phyloP scores from a whole-genome alignment of 2,797 vertebrate species.

The Falco rusticolus region DNA sequence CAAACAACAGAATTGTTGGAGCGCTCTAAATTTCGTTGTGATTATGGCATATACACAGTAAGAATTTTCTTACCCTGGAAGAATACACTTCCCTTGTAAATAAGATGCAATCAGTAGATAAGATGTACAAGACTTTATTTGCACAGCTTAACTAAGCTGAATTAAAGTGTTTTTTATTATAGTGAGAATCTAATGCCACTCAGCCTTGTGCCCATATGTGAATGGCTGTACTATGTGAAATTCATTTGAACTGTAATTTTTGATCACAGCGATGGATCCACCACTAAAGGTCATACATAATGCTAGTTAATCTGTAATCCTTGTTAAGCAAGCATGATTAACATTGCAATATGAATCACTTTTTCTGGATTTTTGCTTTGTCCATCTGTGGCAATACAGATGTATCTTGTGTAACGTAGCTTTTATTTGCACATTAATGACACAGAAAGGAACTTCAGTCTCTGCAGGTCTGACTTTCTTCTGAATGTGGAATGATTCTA shows the following conservation, averaged over 20 bases:
- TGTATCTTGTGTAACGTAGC: not conserved
- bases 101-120: not conserved
- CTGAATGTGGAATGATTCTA: not conserved
- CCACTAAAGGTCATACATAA: not conserved
- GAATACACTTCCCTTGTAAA: not conserved
- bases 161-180: not conserved
- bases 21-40: not conserved
- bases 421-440: not conserved
- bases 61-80: not conserved
- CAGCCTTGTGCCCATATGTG: not conserved
- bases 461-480: not conserved
- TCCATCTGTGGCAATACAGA: not conserved
- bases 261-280: not conserved
- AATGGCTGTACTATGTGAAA: not conserved
- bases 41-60: not conserved
- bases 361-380: not conserved
- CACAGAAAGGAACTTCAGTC: not conserved
- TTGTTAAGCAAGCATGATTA: not conserved
- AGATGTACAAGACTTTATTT: not conserved
- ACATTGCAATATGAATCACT: not conserved
- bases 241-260: not conserved
- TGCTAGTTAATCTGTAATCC: not conserved
- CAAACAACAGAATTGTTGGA: not conserved
- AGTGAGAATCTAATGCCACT: not conserved
- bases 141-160: not conserved